A percentile compares a stretch with the other conserved stretches of the same genome.
These are phyloP conservation scores for Peromyscus eremicus DNA, from an alignment of 2,797 vertebrate species.

Conservation along the genomic window DNA sequence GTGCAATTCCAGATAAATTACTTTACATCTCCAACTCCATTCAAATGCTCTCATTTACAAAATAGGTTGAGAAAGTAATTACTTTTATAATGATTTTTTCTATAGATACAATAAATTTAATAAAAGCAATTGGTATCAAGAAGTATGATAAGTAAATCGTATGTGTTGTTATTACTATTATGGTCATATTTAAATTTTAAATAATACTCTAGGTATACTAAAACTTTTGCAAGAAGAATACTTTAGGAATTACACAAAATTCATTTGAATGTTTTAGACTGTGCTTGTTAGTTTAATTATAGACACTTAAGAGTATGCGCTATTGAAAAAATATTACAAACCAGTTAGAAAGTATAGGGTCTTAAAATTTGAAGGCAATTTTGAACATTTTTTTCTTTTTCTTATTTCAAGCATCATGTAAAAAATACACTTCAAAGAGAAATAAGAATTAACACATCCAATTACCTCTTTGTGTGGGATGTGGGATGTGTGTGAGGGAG, in stretches of 20 bases:
- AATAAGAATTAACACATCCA: neutral
- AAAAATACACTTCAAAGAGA: slow-evolving; percentile 33
- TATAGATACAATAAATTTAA: neutral
- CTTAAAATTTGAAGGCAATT: neutral
- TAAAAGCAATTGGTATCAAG: neutral
- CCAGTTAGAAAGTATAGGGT: neutral
- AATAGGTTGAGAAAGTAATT: neutral
- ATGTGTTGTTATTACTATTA: neutral
- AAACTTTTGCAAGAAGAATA: neutral
- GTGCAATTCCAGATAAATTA: neutral
- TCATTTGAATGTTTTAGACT: neutral
- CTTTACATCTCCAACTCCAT: neutral
- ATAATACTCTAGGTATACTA: neutral
- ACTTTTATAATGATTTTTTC: neutral
- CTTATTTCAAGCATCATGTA: neutral
- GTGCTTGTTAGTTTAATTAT: slow-evolving; percentile 1
- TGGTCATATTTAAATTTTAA: neutral
- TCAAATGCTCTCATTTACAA: neutral
- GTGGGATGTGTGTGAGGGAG: neutral
- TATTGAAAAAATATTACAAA: neutral
- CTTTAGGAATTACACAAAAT: neutral
- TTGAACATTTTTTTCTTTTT: neutral
- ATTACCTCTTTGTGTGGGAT: neutral
- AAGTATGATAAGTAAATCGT: neutral
- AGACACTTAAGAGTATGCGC: neutral